Evolutionary conservation across 37 sponge, comb jelly and placozoan genomes (phyloP).

Genomic region (Trichoplax adhaerens): DNA sequence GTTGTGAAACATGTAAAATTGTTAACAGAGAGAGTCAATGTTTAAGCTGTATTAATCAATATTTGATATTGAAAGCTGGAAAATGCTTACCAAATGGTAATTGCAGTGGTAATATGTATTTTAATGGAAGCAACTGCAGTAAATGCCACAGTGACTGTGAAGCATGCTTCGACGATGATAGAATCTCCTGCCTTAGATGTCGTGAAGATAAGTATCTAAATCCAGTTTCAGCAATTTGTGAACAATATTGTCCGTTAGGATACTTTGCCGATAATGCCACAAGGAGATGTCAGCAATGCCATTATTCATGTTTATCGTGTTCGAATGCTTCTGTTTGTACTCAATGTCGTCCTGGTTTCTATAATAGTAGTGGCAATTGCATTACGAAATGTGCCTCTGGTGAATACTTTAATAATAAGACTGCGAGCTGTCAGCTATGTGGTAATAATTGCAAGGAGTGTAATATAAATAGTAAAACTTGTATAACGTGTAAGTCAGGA

Average conservation of each 20-base stretch:
- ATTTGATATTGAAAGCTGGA: no score
- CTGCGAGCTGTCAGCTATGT: constrained; percentile 6
- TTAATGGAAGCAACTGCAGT: constrained; percentile 6
- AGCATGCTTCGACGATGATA: no score
- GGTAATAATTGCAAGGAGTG: neutral
- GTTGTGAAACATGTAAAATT: no score
- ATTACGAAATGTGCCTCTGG: neutral
- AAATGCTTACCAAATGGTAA: no score
- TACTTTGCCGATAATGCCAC: no score
- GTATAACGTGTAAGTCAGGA: neutral
- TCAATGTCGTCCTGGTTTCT: neutral
- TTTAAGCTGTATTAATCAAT: no score
- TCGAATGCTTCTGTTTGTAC: constrained; percentile 6
- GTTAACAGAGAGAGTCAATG: no score
- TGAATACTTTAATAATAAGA: neutral
- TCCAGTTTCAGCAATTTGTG: no score
- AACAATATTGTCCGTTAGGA: no score
- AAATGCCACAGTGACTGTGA: constrained; percentile 3
- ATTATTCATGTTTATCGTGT: constrained; percentile 7
- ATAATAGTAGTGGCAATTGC: constrained; percentile 2
- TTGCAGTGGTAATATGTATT: no score
- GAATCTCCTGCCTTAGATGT: no score
- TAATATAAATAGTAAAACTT: neutral
- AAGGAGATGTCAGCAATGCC: constrained; percentile 8
- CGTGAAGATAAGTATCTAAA: no score